A percentile compares a stretch with the other conserved stretches of the same genome.
phyloP scores from a whole-genome alignment of 1,140 invertebrate genomes.

The Zaprionus kolodkinae region DNA sequence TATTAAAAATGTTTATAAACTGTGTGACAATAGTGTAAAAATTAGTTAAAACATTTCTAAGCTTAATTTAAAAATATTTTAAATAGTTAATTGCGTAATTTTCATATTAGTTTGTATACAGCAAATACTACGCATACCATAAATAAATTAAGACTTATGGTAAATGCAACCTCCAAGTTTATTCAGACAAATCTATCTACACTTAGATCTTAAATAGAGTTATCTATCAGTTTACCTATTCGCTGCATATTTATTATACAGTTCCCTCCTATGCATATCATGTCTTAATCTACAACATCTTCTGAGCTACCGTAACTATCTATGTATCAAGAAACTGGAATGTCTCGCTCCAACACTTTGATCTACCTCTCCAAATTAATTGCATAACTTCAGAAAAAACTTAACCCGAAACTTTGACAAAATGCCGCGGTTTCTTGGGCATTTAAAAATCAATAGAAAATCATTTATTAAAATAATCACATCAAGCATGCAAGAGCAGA shows the following conservation, averaged over 20 bases:
- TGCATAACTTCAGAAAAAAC: slow-evolving; percentile 52
- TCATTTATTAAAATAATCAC: slow-evolving; percentile 69
- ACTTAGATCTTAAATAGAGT: background rate
- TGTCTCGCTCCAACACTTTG: slow-evolving; percentile 42
- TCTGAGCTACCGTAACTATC: slow-evolving; percentile 3
- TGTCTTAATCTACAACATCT: background rate
- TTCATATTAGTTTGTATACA: background rate
- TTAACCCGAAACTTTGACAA: slow-evolving; percentile 43
- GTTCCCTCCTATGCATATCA: background rate
- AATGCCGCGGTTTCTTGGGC: slow-evolving; percentile 61
- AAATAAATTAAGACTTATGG: too few relatives aligned
- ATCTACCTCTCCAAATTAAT: slow-evolving; percentile 55
- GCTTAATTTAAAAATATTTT: background rate
- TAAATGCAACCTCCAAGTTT: background rate
- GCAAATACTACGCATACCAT: background rate
- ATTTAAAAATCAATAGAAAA: slow-evolving; percentile 69
- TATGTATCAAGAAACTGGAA: slow-evolving; percentile 1
- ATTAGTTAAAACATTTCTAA: background rate
- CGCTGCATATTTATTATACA: background rate
- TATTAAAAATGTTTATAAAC: slow-evolving; percentile 4
- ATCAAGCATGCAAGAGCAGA: slow-evolving; percentile 49
- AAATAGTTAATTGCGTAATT: background rate
- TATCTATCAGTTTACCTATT: background rate
- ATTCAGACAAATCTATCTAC: background rate
- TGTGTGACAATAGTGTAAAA: background rate